Evolutionary conservation across 64 coral and sea anemone species (phyloP), one percentile per base, ranked within the genome.

Genomic region (Actinia equina): DNA sequence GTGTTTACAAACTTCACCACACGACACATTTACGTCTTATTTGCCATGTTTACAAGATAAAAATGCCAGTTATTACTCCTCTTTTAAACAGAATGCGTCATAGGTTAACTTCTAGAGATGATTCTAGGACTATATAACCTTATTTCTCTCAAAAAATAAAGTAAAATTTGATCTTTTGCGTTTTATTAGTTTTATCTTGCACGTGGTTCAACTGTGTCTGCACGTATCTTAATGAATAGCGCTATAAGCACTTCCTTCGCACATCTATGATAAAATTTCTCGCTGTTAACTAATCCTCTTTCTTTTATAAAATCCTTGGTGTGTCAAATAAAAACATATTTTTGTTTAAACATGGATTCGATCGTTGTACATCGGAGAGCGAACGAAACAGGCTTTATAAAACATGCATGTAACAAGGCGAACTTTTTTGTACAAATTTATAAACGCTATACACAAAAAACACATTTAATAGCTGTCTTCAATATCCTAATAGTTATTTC

Each of bases 1-100:
- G 69, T 74, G 69, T 74, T 74, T 74, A 74, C 69, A 74, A 74
- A 74, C 69, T 74, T 74, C 69, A 41, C 69, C 26, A 26, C 69
- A 74, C 25, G 27, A 37, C 10, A 41, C 26, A 23, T 69, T 37
- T 69, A 74, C 69, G 26, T 74, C 69, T 30, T 74, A 30, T 74
- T 74, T 74, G 69, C 10, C 69, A 30, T 74, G 69, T 74, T 74
- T 74, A 74, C 69, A 30, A 25, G 23, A 41, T 13, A 74, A 41
- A 27, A 25, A 74, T 74, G 25, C 69, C 23, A 74, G 16, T 14
- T 74, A 41, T 74, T 26, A 74, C 4, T 30, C 69, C 25, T 15
- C 13, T 74, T 12, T 74, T 25, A 41, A 41, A 74, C 7, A 74
- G 69, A 37, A 41, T 14, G 41, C 25, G 23, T 41, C 41, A 41